Percentiles rank a stretch among this genome's conserved stretches.
Conservation (phyloP, 2,113 vertebrate species). For the Vanacampus margaritifer region DNA sequence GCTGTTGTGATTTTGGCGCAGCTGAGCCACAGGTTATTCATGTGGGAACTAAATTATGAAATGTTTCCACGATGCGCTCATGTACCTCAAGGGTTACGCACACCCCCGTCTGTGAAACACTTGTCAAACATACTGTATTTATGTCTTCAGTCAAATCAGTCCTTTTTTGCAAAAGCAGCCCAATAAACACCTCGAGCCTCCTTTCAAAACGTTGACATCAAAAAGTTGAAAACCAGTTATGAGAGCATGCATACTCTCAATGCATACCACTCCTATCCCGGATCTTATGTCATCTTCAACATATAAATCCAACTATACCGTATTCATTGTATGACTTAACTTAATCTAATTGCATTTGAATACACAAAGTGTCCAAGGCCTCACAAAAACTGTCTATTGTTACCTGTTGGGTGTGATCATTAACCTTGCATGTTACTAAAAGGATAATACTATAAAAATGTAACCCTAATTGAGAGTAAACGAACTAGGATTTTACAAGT, state of each 20-base stretch:
- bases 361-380: not conserved
- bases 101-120: too few relatives aligned
- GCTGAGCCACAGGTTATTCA: too few relatives aligned
- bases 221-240: not conserved
- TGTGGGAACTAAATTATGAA: too few relatives aligned
- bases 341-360: not conserved
- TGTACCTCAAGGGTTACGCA: too few relatives aligned
- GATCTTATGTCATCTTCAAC: not conserved
- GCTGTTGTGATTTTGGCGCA: too few relatives aligned
- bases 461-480: not conserved
- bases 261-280: not conserved
- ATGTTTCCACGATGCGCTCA: too few relatives aligned
- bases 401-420: constrained; percentile 4
- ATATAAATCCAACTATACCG: not conserved
- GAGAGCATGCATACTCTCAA: not conserved
- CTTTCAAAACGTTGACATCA: not conserved
- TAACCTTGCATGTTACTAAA: not conserved
- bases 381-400: constrained; percentile 4
- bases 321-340: not conserved
- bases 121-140: too few relatives aligned
- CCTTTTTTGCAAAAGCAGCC: constrained; percentile 43
- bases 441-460: not conserved
- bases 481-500: not conserved
- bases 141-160: not conserved
- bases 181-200: constrained; percentile 22